Evolutionary conservation across 2,797 vertebrate species (phyloP).

Genomic region (Neomorphus geoffroyi): DNA sequence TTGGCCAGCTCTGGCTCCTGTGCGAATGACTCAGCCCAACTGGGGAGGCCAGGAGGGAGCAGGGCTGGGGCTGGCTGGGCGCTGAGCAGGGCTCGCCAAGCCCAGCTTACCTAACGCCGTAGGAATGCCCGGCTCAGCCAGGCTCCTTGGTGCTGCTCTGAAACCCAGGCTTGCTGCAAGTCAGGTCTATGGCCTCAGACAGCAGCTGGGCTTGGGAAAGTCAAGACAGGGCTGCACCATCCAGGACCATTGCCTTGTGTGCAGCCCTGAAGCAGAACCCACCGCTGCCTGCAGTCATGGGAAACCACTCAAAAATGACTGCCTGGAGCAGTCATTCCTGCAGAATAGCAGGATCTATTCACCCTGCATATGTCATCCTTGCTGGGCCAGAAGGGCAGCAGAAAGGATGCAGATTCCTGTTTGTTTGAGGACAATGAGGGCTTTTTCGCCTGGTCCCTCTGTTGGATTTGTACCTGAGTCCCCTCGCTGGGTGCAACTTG

Average conservation of each 20-base stretch:
- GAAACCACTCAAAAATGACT: neutral
- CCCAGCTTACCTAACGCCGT: neutral
- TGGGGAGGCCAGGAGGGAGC: neutral
- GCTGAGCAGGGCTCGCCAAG: neutral
- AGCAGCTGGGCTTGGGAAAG: neutral
- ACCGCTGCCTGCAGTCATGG: neutral
- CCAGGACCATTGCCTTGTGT: neutral
- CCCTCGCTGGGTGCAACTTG: accelerated
- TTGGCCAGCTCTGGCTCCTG: neutral
- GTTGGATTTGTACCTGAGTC: neutral
- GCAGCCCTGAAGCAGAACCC: neutral
- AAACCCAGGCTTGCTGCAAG: neutral
- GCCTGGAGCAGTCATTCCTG: too few species aligned
- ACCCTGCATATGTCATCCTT: accelerated
- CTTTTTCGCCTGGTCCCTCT: neutral
- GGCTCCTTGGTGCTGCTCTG: neutral
- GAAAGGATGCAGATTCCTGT: neutral
- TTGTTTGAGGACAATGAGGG: neutral
- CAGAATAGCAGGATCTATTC: neutral
- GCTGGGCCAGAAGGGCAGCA: neutral
- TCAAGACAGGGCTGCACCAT: accelerated
- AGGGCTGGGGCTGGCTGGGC: neutral
- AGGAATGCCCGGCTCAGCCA: constrained; percentile 37
- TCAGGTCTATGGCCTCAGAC: neutral
- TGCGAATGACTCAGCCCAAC: neutral